A percentile compares a stretch with the other conserved stretches of the same genome.
Evolutionary conservation across 2,888 invertebrate genomes (phyloP).

Genomic region (Polietes domitor): DNA sequence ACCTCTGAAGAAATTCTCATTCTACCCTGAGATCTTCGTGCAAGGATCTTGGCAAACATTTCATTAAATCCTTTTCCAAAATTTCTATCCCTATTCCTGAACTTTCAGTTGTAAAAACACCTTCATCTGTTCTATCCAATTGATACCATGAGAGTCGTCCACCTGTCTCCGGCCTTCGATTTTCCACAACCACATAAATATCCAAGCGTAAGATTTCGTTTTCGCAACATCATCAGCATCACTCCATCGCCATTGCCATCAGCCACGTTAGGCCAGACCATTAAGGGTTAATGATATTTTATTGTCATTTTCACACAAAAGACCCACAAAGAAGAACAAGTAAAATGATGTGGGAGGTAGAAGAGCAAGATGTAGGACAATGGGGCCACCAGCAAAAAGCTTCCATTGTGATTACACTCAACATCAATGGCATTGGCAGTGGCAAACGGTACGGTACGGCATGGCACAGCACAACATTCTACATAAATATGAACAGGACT

Average conservation of each 20-base stretch:
- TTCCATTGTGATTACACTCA: background rate
- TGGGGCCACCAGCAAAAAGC: background rate
- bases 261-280: background rate
- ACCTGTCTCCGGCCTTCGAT: too few relatives aligned
- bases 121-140: too few relatives aligned
- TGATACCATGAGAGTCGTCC: too few relatives aligned
- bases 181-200: too few relatives aligned
- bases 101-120: too few relatives aligned
- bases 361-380: background rate
- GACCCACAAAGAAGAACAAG: background rate
- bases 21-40: too few relatives aligned
- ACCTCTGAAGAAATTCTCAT: too few relatives aligned
- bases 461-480: background rate
- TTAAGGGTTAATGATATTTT: conserved; percentile 21
- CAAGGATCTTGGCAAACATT: too few relatives aligned
- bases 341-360: background rate
- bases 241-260: background rate
- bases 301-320: background rate
- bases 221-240: background rate
- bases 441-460: background rate
- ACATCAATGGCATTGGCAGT: background rate
- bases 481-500: background rate
- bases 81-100: too few relatives aligned
- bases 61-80: too few relatives aligned
- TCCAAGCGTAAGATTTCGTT: too few relatives aligned